A percentile compares a stretch with the other conserved stretches of the same genome.
phyloP scores from a whole-genome alignment of 2,797 vertebrate species.

The Loris lydekkerianus region DNA sequence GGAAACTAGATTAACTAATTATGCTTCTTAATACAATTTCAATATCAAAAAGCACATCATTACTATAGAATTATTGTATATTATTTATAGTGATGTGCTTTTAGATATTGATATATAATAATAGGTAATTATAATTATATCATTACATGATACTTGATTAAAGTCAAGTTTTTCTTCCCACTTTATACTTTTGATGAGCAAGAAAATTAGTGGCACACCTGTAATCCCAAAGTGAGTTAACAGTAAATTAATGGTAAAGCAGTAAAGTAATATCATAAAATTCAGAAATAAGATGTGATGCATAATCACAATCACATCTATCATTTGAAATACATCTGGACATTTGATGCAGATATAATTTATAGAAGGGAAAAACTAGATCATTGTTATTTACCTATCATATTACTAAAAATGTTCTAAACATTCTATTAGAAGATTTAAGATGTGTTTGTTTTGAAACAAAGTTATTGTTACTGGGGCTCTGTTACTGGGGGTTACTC shows the following conservation, averaged over 20 bases:
- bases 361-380: neutral
- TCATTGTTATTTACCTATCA: neutral
- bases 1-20: neutral
- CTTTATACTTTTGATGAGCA: neutral
- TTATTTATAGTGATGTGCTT: neutral
- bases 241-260: neutral
- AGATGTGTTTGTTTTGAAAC: too few species aligned
- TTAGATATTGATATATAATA: too few species aligned
- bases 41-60: neutral
- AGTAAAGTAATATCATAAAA: neutral
- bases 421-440: too few species aligned
- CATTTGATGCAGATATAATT: neutral
- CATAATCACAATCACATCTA: neutral
- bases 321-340: neutral
- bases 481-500: too few species aligned
- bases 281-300: neutral
- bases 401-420: neutral
- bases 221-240: neutral
- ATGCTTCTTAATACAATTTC: neutral
- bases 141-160: neutral
- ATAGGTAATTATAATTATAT: too few species aligned
- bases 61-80: too few species aligned
- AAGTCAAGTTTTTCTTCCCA: neutral
- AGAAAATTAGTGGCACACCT: neutral
- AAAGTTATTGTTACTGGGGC: too few species aligned